Percentiles rank a stretch among this genome's conserved stretches.
Evolutionary conservation across 2,888 invertebrate genomes (phyloP).

Genomic region (Ophonus ardosiacus): DNA sequence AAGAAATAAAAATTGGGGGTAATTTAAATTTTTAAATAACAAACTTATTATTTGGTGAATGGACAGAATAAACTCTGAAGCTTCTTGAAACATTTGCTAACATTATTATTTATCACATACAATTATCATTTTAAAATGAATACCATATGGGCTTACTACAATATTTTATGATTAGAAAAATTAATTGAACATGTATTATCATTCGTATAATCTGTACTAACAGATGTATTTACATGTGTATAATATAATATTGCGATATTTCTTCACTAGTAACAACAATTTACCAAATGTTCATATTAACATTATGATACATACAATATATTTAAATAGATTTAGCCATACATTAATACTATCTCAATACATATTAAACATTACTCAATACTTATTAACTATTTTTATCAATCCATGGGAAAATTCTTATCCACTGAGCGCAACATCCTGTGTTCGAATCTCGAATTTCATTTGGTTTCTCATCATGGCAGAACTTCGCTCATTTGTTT

Average conservation of each 20-base stretch:
- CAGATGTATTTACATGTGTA: neutral
- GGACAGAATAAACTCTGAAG: no score
- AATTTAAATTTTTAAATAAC: no score
- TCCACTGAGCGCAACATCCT: neutral
- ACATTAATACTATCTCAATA: neutral
- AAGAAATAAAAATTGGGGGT: no score
- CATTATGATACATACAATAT: neutral
- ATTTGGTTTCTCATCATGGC: slow-evolving; percentile 14
- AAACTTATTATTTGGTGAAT: no score
- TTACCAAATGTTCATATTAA: neutral
- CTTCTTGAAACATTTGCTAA: no score
- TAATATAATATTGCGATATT: neutral
- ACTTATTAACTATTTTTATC: neutral
- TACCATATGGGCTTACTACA: no score
- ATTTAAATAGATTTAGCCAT: neutral
- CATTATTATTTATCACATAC: no score
- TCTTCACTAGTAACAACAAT: neutral
- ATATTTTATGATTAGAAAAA: no score
- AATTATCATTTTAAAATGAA: no score
- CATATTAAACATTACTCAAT: neutral
- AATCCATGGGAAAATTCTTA: slow-evolving; percentile 9
- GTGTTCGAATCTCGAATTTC: slow-evolving; percentile 23
- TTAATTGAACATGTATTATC: neutral
- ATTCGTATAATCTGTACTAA: neutral
- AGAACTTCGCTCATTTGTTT: slow-evolving; percentile 29